Percentiles rank a stretch among this genome's conserved stretches.
phyloP scores from a whole-genome alignment of 2,113 vertebrate species.

The Felis catus region DNA sequence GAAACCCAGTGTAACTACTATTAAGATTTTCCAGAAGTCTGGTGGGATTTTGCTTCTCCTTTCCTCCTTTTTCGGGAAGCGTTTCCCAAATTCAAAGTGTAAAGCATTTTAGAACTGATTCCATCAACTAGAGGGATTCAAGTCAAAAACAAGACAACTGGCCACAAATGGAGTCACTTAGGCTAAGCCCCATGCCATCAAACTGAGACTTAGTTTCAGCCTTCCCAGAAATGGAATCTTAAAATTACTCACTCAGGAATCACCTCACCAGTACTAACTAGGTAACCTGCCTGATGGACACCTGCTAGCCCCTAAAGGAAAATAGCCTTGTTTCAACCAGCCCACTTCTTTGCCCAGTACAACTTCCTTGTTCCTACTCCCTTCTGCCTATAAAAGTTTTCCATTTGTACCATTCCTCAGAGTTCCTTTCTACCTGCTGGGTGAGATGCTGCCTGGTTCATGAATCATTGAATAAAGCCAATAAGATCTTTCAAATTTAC shows the following conservation, averaged over 20 bases:
- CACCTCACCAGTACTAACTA: neutral
- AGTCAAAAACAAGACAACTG: neutral
- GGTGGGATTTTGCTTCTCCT: too few relatives aligned
- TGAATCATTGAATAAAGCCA: neutral
- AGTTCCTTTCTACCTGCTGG: neutral
- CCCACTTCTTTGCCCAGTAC: rapidly evolving
- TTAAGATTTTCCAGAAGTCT: neutral
- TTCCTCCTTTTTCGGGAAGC: neutral
- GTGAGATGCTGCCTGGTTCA: neutral
- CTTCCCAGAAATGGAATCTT: neutral
- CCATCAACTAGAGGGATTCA: neutral
- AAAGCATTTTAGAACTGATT: neutral
- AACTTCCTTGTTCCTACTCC: neutral
- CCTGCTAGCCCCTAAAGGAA: neutral
- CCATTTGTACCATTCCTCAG: neutral
- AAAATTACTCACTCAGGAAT: neutral
- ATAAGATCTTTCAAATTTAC: neutral
- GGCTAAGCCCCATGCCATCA: neutral
- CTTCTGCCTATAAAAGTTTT: neutral
- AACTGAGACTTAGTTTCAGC: neutral
- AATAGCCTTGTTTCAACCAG: neutral
- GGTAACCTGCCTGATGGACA: neutral
- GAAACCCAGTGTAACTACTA: neutral
- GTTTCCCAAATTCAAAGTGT: neutral
- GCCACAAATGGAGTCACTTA: neutral